Percentiles rank a stretch among this genome's conserved stretches.
phyloP scores from a whole-genome alignment of 2,888 invertebrate species.

The Cinara cedri region DNA sequence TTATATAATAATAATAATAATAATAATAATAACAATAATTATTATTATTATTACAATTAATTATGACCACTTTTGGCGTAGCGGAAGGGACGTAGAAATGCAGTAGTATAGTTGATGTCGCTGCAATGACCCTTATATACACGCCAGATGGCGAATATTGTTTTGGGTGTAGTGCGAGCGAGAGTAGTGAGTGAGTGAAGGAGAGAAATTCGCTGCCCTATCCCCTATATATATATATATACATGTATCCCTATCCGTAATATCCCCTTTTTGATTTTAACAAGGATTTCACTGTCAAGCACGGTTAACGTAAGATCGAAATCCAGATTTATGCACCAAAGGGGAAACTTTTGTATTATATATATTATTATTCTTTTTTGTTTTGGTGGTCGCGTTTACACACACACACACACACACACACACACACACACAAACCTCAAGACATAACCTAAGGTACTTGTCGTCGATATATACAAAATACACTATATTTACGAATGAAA shows the following conservation, averaged over 20 bases:
- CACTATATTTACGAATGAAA: too few species aligned
- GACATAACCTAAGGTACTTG: not conserved
- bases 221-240: too few species aligned
- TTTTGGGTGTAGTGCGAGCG: slow-evolving; percentile 35
- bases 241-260: slow-evolving; percentile 47
- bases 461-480: not conserved
- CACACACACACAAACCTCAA: not conserved
- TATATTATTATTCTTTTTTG: slow-evolving; percentile 10
- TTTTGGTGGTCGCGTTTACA: too few species aligned
- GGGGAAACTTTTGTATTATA: slow-evolving; percentile 48
- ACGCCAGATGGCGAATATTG: slow-evolving; percentile 55
- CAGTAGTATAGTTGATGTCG: slow-evolving; percentile 39
- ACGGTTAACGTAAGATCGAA: slow-evolving; percentile 54
- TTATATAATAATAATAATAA: slow-evolving; percentile 37
- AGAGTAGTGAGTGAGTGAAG: not conserved
- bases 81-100: slow-evolving; percentile 19
- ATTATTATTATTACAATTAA: slow-evolving; percentile 54
- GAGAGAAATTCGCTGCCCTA: not conserved
- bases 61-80: slow-evolving; percentile 38
- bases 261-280: slow-evolving; percentile 57
- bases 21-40: slow-evolving; percentile 37
- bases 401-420: too few species aligned
- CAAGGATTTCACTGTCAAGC: slow-evolving; percentile 55
- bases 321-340: slow-evolving; percentile 53
- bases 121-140: slow-evolving; percentile 54